Conservation (phyloP, 2,888 invertebrate species). For the Drosophila phalerata region DNA sequence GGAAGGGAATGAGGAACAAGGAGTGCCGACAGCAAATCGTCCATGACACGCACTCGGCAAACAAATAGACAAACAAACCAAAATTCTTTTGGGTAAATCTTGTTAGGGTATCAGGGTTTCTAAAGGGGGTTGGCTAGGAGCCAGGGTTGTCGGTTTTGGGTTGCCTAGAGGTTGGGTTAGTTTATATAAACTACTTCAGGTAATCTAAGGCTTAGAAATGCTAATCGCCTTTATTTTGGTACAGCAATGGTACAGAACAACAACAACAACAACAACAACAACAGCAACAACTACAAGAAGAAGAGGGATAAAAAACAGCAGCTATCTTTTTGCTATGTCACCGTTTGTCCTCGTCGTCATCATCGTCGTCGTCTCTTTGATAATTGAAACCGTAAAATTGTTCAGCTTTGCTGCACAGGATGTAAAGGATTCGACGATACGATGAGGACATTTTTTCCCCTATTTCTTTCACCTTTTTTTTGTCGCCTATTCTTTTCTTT, state of each 20-base stretch:
- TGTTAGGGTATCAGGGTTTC: constrained; percentile 52
- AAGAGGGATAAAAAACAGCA: constrained; percentile 5
- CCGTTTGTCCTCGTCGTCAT: constrained; percentile 52
- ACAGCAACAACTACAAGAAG: constrained; percentile 11
- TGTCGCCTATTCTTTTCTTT: background rate
- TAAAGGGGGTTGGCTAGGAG: constrained; percentile 3
- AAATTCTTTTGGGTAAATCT: constrained; percentile 56
- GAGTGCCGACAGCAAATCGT: constrained; percentile 42
- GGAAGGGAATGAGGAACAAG: background rate
- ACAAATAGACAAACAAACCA: constrained; percentile 42
- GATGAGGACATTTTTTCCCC: constrained; percentile 26
- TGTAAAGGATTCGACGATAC: constrained; percentile 59
- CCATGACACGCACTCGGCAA: constrained; percentile 43
- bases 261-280: constrained; percentile 8
- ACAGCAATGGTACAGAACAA: constrained; percentile 39
- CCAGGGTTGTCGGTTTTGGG: constrained; percentile 8
- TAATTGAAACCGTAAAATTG: constrained; percentile 80
- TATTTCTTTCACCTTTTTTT: constrained; percentile 20
- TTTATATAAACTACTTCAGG: constrained; percentile 81
- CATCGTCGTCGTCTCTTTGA: constrained; percentile 59
- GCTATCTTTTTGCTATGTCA: constrained; percentile 78
- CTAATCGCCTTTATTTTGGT: constrained; percentile 78
- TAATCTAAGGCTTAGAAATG: constrained; percentile 81
- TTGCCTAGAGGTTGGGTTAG: constrained; percentile 28
- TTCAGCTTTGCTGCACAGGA: constrained; percentile 74